Evolutionary conservation across 1,140 invertebrate species (phyloP), one percentile per base, ranked within the genome.

Genomic region (Nebria ingens): DNA sequence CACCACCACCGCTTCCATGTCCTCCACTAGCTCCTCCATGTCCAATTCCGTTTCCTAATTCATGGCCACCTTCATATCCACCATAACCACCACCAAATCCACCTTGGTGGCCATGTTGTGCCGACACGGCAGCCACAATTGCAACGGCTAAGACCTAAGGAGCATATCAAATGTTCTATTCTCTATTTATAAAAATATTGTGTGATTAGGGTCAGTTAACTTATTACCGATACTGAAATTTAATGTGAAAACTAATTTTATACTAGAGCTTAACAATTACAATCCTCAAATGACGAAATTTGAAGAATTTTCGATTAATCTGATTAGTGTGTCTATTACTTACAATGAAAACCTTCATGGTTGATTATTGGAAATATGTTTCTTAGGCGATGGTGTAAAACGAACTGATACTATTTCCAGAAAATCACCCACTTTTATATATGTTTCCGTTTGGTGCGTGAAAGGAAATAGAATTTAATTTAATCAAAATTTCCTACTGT

Each of bases 111-210:
- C 56, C 53, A 42, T 49, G 25, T 15, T 58, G 45, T 42, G 20
- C 34, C 2, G 52, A 21, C 12, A 38, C 21, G 23, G 51, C 57
- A 54, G 56, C 63, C 59, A 65, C 53, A 60, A 66, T 57, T 65
- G 65, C 62, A 51, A 57, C 51, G 55, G 56, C 58, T 56, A 52
- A 58, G 20, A 62, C 59, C 65, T 66, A 38, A 21, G n/a, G n/a
- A n/a, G n/a, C n/a, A n/a, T n/a, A n/a, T n/a, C n/a, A n/a, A n/a
- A n/a, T n/a, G n/a, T n/a, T n/a, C n/a, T n/a, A n/a, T n/a, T n/a
- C n/a, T n/a, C n/a, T n/a, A n/a, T n/a, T n/a, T n/a, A n/a, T n/a
- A n/a, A n/a, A n/a, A n/a, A n/a, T n/a, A n/a, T n/a, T n/a, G n/a
- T n/a, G n/a, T n/a, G n/a, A n/a, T n/a, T n/a, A n/a, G n/a, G n/a